A percentile compares a stretch with the other conserved stretches of the same genome.
Evolutionary conservation across 2,113 vertebrate genomes (phyloP).

Genomic region (Zapornia atra): DNA sequence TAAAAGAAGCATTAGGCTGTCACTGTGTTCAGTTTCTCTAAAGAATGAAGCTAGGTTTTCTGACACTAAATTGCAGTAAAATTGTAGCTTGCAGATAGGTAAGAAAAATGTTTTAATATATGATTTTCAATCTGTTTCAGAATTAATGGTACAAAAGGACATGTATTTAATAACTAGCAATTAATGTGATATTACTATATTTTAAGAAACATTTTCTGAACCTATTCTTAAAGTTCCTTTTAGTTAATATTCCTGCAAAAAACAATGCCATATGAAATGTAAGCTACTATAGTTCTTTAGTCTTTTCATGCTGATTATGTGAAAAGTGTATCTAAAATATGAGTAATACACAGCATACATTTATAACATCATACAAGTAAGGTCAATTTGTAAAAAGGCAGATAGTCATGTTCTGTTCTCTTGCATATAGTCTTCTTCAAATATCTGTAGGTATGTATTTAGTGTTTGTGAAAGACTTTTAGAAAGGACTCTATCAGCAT

Average conservation of each 20-base stretch:
- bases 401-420: background rate
- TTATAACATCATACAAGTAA: background rate
- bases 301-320: background rate
- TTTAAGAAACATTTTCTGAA: background rate
- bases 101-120: background rate
- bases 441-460: background rate
- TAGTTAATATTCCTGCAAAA: background rate
- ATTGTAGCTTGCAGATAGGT: background rate
- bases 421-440: background rate
- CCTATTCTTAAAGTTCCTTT: background rate
- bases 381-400: background rate
- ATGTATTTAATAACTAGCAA: background rate
- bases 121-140: background rate
- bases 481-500: background rate
- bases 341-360: background rate
- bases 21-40: background rate
- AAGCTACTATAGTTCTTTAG: background rate
- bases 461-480: background rate
- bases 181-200: background rate
- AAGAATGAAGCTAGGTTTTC: background rate
- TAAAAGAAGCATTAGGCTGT: background rate
- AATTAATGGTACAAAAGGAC: background rate
- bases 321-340: background rate
- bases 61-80: background rate
- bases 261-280: background rate